Evolutionary conservation across 2,888 invertebrate genomes (phyloP), one percentile per base, ranked within the genome.

Genomic region (Lycia hirtaria): DNA sequence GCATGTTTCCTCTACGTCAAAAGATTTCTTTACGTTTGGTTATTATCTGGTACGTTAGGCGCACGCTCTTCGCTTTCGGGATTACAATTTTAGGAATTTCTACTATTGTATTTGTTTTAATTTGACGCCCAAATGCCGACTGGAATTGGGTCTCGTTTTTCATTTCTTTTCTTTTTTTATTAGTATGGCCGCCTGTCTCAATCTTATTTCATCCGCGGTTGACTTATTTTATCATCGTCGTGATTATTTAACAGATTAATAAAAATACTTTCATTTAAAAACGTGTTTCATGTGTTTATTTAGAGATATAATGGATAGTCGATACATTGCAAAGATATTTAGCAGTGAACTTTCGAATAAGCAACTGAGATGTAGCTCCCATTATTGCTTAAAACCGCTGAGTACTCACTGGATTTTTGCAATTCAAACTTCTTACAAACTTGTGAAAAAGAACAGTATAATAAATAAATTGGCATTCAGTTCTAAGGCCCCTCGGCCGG

Each of bases 21-120:
- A 54, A 22, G 44, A 32, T 32, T 38, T 52, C 50, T 49, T 50
- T 56, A 35, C 51, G 38, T 47, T 51, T 47, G 33, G 47, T 47
- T 56, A 51, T 56, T 56, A 47, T 56, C 47, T 41, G 56, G 14
- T 41, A 56, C 50, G 47, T 35, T 56, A n/a, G 45, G 32, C 56
- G 44, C 33, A 7, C 33, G 35, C 19, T 35, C 28, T 28, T 37
- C 32, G 44, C 50, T 19, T 20, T 19, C 19, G 22, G 47, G 32
- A 56, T 56, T 56, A 56, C 50, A 38, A 56, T 49, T 56, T 35
- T 41, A 49, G 32, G 37, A 41, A 26, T 49, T 20, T 26, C 12
- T 17, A n/a, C 20, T 33, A 10, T 47, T 47, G 22, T 49, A 20
- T 47, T 45, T 38, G 38, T 53, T 45, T 37, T 47, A 47, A 47